These are phyloP conservation scores for Drosophila yooni DNA, from an alignment of 2,888 invertebrate species.

Conservation along the genomic window DNA sequence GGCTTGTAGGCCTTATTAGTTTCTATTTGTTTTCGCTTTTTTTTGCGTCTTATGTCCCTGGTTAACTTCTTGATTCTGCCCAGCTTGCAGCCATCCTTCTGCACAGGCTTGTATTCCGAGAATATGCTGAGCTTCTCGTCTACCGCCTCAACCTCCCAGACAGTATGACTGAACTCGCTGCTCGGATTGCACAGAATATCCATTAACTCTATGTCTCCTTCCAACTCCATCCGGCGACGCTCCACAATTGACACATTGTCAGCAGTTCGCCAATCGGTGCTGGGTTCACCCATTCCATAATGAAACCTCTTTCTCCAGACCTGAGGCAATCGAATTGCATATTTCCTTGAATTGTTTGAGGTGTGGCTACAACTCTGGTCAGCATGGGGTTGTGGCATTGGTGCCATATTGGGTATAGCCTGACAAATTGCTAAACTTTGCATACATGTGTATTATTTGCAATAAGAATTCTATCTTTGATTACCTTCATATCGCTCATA, in stretches of 20 bases:
- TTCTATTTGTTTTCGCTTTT: not conserved
- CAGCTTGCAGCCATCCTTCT: conserved; percentile 1
- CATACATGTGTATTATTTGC: not conserved
- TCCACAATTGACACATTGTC: conserved; percentile 60
- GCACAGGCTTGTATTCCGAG: not conserved
- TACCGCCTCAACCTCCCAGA: conserved; percentile 50
- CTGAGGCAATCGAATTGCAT: not conserved
- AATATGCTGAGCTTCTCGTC: conserved; percentile 10
- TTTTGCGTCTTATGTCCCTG: conserved; percentile 18
- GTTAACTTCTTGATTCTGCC: conserved; percentile 43
- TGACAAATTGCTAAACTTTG: conserved; percentile 27
- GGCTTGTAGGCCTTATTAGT: not conserved
- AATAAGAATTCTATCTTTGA: not conserved
- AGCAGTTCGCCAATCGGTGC: conserved; percentile 56
- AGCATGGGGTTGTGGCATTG: conserved; percentile 12
- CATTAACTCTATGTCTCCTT: conserved; percentile 48
- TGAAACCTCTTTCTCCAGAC: conserved; percentile 14
- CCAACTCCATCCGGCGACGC: conserved; percentile 53
- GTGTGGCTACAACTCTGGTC: not conserved
- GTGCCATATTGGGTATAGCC: conserved; percentile 22
- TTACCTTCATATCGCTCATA: conserved; percentile 57
- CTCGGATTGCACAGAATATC: conserved; percentile 9
- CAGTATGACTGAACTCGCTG: conserved; percentile 55
- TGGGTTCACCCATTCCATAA: conserved; percentile 43
- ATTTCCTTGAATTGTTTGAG: not conserved